A percentile compares a stretch with the other conserved stretches of the same genome.
phyloP scores from a whole-genome alignment of 2,113 vertebrate species.

The Anser cygnoides region DNA sequence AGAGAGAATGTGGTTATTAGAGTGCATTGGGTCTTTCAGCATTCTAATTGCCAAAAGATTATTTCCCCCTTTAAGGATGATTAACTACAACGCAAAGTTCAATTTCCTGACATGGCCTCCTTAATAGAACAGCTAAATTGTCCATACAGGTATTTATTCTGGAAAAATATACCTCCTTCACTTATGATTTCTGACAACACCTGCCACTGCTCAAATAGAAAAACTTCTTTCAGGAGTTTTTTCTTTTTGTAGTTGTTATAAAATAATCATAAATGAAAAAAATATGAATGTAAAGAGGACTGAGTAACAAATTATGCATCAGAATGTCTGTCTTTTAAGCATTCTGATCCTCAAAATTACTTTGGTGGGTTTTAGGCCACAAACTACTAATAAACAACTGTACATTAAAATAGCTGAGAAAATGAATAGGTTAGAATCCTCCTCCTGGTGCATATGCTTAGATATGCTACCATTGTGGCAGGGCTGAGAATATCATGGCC shows the following conservation, averaged over 20 bases:
- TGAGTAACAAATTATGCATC: not conserved
- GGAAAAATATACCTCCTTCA: not conserved
- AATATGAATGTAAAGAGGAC: not conserved
- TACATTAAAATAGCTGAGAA: not conserved
- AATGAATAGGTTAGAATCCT: not conserved
- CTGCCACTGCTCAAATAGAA: not conserved
- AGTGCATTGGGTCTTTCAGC: not conserved
- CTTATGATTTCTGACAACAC: not conserved
- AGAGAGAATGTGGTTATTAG: not conserved
- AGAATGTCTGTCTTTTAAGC: not conserved
- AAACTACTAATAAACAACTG: not conserved
- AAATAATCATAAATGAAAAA: not conserved
- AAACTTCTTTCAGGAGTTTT: not conserved
- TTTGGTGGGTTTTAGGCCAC: not conserved
- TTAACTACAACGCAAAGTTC: slow-evolving; percentile 27
- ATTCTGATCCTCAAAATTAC: not conserved
- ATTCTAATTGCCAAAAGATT: slow-evolving; percentile 32
- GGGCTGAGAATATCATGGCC: not conserved
- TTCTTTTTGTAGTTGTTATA: not conserved
- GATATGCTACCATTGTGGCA: not conserved
- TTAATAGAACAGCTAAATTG: slow-evolving; percentile 24
- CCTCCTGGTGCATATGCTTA: not conserved
- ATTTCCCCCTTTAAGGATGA: slow-evolving; percentile 14
- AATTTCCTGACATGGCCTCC: not conserved
- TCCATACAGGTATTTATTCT: not conserved